These are phyloP conservation scores for Gymnopithys bicolor DNA, from an alignment of 2,797 vertebrate species.

Conservation along the genomic window DNA sequence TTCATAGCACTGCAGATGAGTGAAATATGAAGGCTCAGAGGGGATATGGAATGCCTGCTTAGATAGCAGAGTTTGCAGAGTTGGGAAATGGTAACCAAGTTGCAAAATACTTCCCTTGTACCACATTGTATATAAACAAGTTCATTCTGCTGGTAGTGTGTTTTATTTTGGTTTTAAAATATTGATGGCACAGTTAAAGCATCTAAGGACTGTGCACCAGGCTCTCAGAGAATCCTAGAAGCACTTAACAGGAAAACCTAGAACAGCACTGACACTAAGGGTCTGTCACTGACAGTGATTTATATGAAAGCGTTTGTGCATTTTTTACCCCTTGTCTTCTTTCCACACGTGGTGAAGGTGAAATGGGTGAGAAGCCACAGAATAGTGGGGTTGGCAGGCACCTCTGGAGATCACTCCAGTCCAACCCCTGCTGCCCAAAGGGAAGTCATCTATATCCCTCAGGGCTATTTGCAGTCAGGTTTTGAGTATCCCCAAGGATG, in stretches of 20 bases:
- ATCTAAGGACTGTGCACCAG: background rate
- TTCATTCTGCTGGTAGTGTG: background rate
- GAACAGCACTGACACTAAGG: background rate
- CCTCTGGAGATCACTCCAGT: background rate
- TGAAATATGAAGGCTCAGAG: background rate
- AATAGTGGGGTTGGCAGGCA: background rate
- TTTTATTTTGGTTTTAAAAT: background rate
- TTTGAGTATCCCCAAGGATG: background rate
- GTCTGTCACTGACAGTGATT: background rate
- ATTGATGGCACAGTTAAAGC: background rate
- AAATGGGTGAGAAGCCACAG: background rate
- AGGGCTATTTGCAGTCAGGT: background rate
- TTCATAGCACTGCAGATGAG: background rate
- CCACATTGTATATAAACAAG: background rate
- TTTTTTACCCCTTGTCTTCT: background rate
- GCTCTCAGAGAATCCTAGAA: background rate
- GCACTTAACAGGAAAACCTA: background rate
- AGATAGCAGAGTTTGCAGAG: background rate
- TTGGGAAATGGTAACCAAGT: background rate
- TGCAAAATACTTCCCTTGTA: background rate
- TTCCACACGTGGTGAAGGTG: background rate
- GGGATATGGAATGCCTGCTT: background rate
- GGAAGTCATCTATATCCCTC: background rate
- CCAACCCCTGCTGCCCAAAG: background rate
- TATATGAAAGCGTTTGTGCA: background rate